These are phyloP conservation scores for Enchytraeus crypticus DNA, from an alignment of 2,888 invertebrate genomes.

Conservation along the genomic window DNA sequence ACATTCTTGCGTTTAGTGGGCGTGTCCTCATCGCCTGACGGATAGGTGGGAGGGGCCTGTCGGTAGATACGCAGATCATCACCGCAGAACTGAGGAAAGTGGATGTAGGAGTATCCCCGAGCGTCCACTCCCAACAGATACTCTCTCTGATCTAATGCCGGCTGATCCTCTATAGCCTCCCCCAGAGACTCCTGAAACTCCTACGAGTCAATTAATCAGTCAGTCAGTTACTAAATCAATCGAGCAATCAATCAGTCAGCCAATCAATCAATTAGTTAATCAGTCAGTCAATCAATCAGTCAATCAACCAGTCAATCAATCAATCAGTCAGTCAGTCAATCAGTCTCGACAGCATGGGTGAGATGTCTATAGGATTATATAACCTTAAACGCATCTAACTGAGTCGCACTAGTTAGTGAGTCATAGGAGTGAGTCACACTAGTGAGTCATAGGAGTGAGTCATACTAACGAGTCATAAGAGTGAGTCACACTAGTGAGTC, in stretches of 20 bases:
- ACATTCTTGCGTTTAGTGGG: neutral
- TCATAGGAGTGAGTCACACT: too few species aligned
- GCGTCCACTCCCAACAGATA: constrained; percentile 53
- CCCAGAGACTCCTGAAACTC: constrained; percentile 54
- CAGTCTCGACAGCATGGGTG: neutral
- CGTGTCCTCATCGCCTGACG: neutral
- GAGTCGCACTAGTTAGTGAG: too few species aligned
- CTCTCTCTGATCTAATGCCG: constrained; percentile 50
- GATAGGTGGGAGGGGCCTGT: constrained; percentile 34
- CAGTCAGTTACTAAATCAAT: too few species aligned
- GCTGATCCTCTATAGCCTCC: constrained; percentile 52
- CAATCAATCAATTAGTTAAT: too few species aligned
- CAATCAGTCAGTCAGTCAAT: too few species aligned
- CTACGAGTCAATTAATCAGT: constrained; percentile 34
- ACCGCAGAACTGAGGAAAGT: constrained; percentile 55
- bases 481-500: too few species aligned
- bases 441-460: too few species aligned
- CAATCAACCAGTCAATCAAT: too few species aligned
- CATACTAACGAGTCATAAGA: too few species aligned
- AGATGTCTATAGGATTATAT: neutral
- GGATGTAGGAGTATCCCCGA: constrained; percentile 53
- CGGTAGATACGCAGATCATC: constrained; percentile 53
- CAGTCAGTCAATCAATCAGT: too few species aligned
- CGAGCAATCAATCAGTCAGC: too few species aligned
- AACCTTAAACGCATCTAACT: too few species aligned